A percentile compares a stretch with the other conserved stretches of the same genome.
These are phyloP conservation scores for Syngnathus typhle DNA, from an alignment of 2,113 vertebrate genomes.

Conservation along the genomic window DNA sequence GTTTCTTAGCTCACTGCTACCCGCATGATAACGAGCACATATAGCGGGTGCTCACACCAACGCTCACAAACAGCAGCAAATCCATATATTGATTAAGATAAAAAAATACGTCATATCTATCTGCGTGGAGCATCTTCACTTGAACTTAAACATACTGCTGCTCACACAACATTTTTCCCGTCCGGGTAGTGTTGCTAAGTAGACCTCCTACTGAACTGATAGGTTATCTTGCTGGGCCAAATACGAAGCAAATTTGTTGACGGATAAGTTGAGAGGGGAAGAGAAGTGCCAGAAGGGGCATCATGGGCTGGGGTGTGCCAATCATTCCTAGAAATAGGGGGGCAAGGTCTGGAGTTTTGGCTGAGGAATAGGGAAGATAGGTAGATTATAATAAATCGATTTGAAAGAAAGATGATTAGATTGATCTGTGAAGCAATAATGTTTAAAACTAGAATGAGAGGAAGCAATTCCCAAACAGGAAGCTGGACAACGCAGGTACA, in stretches of 20 bases:
- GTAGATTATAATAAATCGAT: neutral
- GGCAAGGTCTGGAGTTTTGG: neutral
- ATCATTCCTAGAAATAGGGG: slow-evolving; percentile 22
- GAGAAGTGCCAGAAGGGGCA: slow-evolving; percentile 24
- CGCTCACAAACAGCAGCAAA: slow-evolving; percentile 2
- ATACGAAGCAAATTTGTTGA: slow-evolving; percentile 32
- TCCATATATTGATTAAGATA: slow-evolving; percentile 1
- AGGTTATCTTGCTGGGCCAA: slow-evolving; percentile 36
- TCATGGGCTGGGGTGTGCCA: slow-evolving; percentile 23
- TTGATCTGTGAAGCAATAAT: neutral
- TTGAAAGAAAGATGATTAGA: slow-evolving; percentile 10
- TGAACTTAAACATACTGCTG: neutral
- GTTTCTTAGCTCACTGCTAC: slow-evolving; percentile 13
- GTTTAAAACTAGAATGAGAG: neutral
- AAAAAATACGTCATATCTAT: neutral
- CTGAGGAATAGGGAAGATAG: slow-evolving; percentile 24
- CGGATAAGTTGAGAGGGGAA: slow-evolving; percentile 25
- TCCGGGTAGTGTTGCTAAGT: slow-evolving; percentile 16
- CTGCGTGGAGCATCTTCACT: neutral
- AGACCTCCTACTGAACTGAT: slow-evolving; percentile 28
- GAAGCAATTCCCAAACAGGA: neutral
- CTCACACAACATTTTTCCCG: slow-evolving; percentile 6
- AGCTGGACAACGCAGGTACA: neutral
- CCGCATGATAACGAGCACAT: neutral
- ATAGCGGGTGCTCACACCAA: neutral